Conservation (phyloP, 2,797 vertebrate species). For the Leptatherina wallacei region DNA sequence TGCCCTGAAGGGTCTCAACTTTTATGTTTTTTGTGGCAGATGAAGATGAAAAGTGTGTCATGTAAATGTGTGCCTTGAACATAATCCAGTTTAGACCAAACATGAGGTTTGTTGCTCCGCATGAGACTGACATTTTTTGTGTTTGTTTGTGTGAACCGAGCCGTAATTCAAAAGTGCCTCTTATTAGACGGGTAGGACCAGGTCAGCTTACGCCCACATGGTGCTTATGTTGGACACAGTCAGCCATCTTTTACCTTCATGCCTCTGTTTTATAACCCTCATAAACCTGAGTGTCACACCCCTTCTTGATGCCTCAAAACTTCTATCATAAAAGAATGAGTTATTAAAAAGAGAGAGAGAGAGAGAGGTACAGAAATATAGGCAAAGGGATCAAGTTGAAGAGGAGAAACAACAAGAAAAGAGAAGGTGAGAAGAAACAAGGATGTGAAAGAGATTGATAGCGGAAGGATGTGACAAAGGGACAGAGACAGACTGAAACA, state of each 20-base stretch:
- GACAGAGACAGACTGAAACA: conserved; percentile 38
- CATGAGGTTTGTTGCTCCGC: conserved; percentile 27
- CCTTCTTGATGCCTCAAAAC: conserved; percentile 13
- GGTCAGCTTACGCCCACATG: conserved; percentile 42
- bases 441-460: conserved; percentile 44
- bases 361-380: conserved; percentile 6
- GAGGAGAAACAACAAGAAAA: conserved; percentile 15
- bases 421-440: conserved; percentile 34
- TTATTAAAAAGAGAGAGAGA: conserved; percentile 14
- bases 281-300: conserved; percentile 34
- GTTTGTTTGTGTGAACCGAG: not conserved
- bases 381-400: conserved; percentile 1
- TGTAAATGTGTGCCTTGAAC: conserved; percentile 19
- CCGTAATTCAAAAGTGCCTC: conserved; percentile 46
- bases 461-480: conserved; percentile 16
- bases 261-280: conserved; percentile 48
- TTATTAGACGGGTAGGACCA: conserved; percentile 37
- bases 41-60: conserved; percentile 9
- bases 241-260: conserved; percentile 39
- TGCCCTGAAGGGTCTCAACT: not conserved
- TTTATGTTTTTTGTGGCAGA: conserved; percentile 17
- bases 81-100: conserved; percentile 14
- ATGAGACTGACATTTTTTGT: not conserved
- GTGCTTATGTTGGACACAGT: conserved; percentile 39
- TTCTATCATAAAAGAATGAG: conserved; percentile 14